Conservation (phyloP, 2,888 invertebrate genomes). For the Ctena decussata region DNA sequence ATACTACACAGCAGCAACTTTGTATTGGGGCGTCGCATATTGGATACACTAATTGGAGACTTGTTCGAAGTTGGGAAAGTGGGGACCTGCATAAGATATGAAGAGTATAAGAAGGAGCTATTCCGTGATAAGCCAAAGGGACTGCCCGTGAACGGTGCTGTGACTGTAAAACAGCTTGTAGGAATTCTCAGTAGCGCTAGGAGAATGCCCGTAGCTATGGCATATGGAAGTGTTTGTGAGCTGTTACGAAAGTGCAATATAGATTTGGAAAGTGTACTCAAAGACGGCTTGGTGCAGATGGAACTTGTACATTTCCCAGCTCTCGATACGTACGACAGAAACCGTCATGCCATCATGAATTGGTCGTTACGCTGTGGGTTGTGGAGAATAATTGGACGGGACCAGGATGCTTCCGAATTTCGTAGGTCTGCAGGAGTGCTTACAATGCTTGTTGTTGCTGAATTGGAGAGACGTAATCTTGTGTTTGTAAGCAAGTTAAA, state of each 20-base stretch:
- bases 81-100: not conserved
- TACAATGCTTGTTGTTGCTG: conserved; percentile 20
- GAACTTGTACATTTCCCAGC: conserved; percentile 23
- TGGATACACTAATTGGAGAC: conserved; percentile 17
- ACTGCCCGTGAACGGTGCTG: not conserved
- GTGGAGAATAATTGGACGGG: conserved; percentile 20
- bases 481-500: conserved; percentile 44
- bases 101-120: conserved; percentile 29
- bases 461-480: conserved; percentile 34
- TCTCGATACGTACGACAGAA: not conserved
- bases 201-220: not conserved
- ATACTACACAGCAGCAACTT: conserved; percentile 12
- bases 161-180: not conserved
- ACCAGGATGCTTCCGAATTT: not conserved
- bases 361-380: conserved; percentile 17
- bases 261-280: not conserved
- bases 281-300: conserved; percentile 21
- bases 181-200: not conserved
- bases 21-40: conserved; percentile 27
- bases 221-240: not conserved
- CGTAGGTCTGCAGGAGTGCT: not conserved
- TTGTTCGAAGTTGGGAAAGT: conserved; percentile 17
- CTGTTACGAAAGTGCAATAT: not conserved
- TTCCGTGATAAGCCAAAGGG: not conserved
- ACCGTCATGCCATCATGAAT: conserved; percentile 11